Evolutionary conservation across 2,113 vertebrate species (phyloP).

Genomic region (Cygnus buccinator): DNA sequence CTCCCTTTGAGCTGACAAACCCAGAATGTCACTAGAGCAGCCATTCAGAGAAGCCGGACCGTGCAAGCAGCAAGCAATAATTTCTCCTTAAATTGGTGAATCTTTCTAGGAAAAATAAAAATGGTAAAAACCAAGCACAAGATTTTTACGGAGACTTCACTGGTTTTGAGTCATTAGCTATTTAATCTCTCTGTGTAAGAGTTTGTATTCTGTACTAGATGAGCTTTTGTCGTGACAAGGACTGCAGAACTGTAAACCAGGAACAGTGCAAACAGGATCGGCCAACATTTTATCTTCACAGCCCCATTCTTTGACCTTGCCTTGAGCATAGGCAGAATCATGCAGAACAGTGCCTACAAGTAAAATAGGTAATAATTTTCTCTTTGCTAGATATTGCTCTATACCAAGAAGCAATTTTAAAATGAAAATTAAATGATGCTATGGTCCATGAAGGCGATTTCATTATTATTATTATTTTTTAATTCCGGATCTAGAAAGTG

Average conservation of each 20-base stretch:
- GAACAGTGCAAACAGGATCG: not conserved
- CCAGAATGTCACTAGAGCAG: not conserved
- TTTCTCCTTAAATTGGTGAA: not conserved
- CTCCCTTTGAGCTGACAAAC: not conserved
- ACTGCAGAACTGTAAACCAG: not conserved
- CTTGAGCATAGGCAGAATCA: not conserved
- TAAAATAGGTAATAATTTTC: not conserved
- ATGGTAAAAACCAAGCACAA: not conserved
- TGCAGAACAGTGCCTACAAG: not conserved
- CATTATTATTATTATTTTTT: not conserved
- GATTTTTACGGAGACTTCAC: not conserved
- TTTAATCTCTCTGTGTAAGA: not conserved
- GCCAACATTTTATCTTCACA: not conserved
- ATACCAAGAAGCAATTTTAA: not conserved
- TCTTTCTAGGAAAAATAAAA: not conserved
- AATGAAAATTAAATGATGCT: not conserved
- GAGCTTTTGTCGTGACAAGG: not conserved
- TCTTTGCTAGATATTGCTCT: not conserved
- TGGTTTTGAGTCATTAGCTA: not conserved
- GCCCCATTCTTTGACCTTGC: not conserved
- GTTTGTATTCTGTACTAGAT: not conserved
- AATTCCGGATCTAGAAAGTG: not conserved
- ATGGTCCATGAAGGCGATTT: not conserved
- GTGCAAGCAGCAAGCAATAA: not conserved
- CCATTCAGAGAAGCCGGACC: not conserved